phyloP scores from a whole-genome alignment of 2,888 invertebrate species.

The Chalcis sispes region DNA sequence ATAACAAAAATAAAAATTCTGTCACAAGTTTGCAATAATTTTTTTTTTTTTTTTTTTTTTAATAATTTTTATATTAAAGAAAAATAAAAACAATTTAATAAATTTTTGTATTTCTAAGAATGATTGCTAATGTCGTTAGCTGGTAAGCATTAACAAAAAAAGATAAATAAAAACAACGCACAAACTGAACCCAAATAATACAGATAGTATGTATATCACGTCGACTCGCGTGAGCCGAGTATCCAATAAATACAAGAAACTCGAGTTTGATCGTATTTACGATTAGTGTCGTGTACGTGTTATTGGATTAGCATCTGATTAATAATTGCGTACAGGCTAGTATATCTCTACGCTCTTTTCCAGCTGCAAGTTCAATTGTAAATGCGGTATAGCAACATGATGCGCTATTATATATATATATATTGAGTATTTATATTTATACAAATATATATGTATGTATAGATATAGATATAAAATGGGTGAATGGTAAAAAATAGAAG shows the following conservation, averaged over 20 bases:
- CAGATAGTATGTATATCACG: conserved; percentile 20
- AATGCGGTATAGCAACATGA: conserved; percentile 33
- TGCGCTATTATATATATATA: no score
- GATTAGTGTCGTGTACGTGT: conserved; percentile 38
- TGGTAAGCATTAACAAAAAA: conserved; percentile 2
- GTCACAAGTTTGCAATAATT: no score
- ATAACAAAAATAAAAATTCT: no score
- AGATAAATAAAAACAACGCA: neutral
- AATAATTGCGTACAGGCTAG: conserved; percentile 25
- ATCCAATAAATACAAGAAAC: conserved; percentile 1
- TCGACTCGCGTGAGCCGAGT: conserved; percentile 26
- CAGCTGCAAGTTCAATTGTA: conserved; percentile 22
- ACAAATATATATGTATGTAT: no score
- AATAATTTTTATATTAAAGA: neutral
- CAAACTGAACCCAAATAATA: neutral
- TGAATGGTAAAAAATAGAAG: conserved; percentile 39
- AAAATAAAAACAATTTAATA: neutral
- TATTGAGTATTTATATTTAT: neutral
- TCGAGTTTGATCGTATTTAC: conserved; percentile 27
- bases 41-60: no score
- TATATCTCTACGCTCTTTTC: conserved; percentile 33
- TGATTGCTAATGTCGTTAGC: neutral
- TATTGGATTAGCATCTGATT: conserved; percentile 41
- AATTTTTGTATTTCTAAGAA: conserved; percentile 1
- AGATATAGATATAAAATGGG: neutral